Conservation (phyloP, 2,888 invertebrate species). For the Tridacna gigas region DNA sequence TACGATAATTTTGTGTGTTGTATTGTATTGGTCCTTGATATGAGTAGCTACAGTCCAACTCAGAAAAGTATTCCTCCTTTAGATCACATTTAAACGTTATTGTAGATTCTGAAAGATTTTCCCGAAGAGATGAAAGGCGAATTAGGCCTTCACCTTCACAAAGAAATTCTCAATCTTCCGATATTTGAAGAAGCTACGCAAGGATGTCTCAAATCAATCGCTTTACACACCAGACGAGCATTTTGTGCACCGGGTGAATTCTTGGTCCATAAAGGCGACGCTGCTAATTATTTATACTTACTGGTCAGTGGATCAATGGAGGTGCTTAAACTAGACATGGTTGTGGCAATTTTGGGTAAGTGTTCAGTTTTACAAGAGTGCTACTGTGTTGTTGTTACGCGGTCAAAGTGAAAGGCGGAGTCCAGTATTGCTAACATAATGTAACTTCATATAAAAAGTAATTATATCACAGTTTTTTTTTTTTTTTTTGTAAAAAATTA, state of each 20-base stretch:
- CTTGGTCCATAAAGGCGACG: conserved; percentile 97
- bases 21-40: too few species aligned
- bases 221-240: conserved; percentile 95
- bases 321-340: conserved; percentile 97
- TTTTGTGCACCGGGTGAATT: conserved; percentile 98
- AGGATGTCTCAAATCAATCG: conserved; percentile 96
- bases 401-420: too few species aligned
- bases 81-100: background rate
- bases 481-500: too few species aligned
- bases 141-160: conserved; percentile 97
- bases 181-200: conserved; percentile 98
- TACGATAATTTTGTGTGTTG: too few species aligned
- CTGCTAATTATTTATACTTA: conserved; percentile 96
- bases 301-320: conserved; percentile 99
- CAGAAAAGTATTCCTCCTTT: too few species aligned
- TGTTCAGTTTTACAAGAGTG: background rate
- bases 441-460: too few species aligned
- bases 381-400: too few species aligned
- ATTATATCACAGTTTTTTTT: too few species aligned
- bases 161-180: conserved; percentile 96
- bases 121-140: conserved; percentile 98
- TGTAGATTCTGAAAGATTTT: conserved; percentile 90
- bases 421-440: too few species aligned
- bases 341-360: conserved; percentile 97
- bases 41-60: too few species aligned